Conservation (phyloP, 2,113 vertebrate genomes). For the Hydropotes inermis region DNA sequence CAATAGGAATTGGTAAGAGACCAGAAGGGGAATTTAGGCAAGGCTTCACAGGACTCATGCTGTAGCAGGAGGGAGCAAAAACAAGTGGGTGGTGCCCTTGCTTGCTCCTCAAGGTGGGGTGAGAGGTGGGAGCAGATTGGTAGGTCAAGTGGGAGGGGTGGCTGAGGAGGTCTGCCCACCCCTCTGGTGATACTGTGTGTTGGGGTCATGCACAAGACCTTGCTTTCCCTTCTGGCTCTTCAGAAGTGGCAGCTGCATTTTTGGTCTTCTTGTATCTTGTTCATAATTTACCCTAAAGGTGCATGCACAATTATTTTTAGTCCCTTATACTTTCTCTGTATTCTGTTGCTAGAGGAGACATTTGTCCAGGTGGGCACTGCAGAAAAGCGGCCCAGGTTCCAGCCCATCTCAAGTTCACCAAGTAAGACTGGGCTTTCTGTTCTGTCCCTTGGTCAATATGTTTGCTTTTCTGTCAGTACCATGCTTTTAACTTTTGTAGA, state of each 20-base stretch:
- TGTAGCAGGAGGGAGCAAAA: background rate
- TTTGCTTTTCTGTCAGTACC: background rate
- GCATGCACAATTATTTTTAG: background rate
- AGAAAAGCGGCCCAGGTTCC: background rate
- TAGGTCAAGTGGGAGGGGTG: background rate
- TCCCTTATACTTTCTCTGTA: background rate
- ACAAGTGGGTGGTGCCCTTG: no score
- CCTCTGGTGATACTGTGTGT: background rate
- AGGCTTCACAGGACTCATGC: background rate
- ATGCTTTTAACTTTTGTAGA: background rate
- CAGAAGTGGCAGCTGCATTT: background rate
- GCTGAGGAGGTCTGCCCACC: background rate
- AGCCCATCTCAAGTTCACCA: background rate
- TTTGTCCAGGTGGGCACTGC: background rate
- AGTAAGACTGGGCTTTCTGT: background rate
- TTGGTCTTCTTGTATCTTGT: background rate
- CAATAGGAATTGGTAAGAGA: background rate
- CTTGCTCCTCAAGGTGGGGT: background rate
- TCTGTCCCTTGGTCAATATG: background rate
- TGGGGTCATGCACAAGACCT: rapidly evolving
- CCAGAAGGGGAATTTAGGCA: background rate
- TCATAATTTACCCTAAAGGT: background rate
- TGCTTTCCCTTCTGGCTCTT: background rate
- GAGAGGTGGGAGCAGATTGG: background rate
- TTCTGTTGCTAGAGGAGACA: background rate